Evolutionary conservation across 2,888 invertebrate species (phyloP), one percentile per base, ranked within the genome.

Genomic region (Tipula unca): DNA sequence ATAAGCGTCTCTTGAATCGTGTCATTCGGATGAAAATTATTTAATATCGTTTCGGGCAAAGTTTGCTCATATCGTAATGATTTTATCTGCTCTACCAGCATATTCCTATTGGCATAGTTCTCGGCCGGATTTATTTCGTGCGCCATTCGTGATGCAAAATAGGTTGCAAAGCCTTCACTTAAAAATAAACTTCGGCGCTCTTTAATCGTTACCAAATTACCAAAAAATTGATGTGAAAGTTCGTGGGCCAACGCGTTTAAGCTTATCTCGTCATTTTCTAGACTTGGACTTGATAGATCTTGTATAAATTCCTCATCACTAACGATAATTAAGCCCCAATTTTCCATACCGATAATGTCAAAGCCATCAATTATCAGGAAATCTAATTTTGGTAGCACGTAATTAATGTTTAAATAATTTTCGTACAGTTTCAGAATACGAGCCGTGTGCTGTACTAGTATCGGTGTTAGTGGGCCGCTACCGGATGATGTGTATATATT

Each of bases 331-430:
- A 98, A 90, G 3, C 98, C 98, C 97, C 98, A 98, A 89, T 98
- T 98, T 89, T 98, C 97, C 97, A 97, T 98, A 48, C 97, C 97
- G 20, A 95, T 95, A 87, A 95, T 94, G 32, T 94, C 92, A 88
- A 97, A 97, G 88, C 97, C 95, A 0, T 97, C 96, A 10, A 98
- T 93, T 0, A 96, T 96, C 1, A 95, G 95, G 95, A 97, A 96
- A 89, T 98, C 97, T 88, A 96, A 93, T 91, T 97, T 97, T 0
- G 95, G 94, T 25, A 97, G 89, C 0, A 95, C 94, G 88, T 95
- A 97, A 20, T 93, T 91, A 29, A 96, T 94, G 86, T 93, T 92
- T 88, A 96, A 96, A 87, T 94, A 95, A 0, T 93, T 92, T 86
- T 95, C 95, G 85, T 95, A 92, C 87, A 93, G 94, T 32, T 92